Evolutionary conservation across 2,888 invertebrate species (phyloP).

Genomic region (Hydropsyche betteni): DNA sequence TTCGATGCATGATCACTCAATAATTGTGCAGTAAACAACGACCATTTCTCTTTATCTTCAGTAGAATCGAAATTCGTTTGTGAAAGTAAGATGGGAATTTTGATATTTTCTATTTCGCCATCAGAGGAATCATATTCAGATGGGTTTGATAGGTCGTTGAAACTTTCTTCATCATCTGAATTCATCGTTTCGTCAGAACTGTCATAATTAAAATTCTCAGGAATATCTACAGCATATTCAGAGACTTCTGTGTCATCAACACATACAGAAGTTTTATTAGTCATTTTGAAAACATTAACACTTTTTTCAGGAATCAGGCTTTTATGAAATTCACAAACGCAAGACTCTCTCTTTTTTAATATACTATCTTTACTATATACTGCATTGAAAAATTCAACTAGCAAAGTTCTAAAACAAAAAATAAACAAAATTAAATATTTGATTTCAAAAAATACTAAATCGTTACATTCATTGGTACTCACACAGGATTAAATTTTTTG

Average conservation of each 20-base stretch:
- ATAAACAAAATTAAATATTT: not conserved
- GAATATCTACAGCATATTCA: constrained; percentile 25
- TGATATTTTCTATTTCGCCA: no score
- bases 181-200: constrained; percentile 10
- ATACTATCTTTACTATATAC: not conserved
- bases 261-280: no score
- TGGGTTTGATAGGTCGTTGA: not conserved
- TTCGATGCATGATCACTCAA: not conserved
- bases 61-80: not conserved
- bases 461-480: not conserved
- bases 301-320: not conserved
- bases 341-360: not conserved
- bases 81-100: no score
- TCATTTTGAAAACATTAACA: constrained; percentile 25
- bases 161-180: constrained; percentile 6
- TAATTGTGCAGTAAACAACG: constrained; percentile 6
- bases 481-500: constrained; percentile 17
- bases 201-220: constrained; percentile 29
- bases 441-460: not conserved
- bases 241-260: not conserved
- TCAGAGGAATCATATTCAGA: not conserved
- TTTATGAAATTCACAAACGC: not conserved
- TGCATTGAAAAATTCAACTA: constrained; percentile 14
- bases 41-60: constrained; percentile 3
- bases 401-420: not conserved